Conservation (phyloP, 2,888 invertebrate genomes). For the Drosophila imparisetae region DNA sequence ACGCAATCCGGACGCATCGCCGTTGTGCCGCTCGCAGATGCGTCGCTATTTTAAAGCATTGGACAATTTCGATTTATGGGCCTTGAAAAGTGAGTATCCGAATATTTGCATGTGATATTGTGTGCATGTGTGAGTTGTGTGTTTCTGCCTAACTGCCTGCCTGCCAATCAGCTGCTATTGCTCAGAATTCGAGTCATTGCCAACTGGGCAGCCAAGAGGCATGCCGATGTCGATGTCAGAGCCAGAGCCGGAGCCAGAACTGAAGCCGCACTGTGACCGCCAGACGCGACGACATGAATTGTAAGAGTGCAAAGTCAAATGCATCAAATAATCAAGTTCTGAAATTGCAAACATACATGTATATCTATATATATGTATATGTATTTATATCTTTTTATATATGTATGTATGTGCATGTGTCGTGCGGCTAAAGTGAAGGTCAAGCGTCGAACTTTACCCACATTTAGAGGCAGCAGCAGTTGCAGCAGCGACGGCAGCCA, state of each 20-base stretch:
- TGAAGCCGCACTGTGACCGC: constrained; percentile 60
- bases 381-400: background rate
- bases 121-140: constrained; percentile 1
- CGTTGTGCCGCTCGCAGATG: constrained; percentile 79
- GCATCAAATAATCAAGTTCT: constrained; percentile 71
- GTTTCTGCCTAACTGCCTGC: background rate
- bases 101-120: constrained; percentile 4
- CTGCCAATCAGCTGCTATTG: constrained; percentile 19
- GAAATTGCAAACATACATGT: constrained; percentile 54
- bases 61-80: constrained; percentile 83
- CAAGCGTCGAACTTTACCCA: constrained; percentile 82
- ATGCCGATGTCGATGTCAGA: constrained; percentile 7
- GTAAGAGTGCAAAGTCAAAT: constrained; percentile 77
- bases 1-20: constrained; percentile 77
- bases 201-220: constrained; percentile 56
- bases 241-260: constrained; percentile 21
- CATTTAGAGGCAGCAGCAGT: constrained; percentile 57
- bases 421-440: constrained; percentile 74
- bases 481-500: constrained; percentile 23
- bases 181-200: constrained; percentile 73
- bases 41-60: constrained; percentile 77
- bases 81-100: constrained; percentile 82
- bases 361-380: constrained; percentile 1
- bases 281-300: constrained; percentile 74
- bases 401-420: constrained; percentile 27